Conservation (phyloP, 2,797 vertebrate species). For the Myotis myotis region DNA sequence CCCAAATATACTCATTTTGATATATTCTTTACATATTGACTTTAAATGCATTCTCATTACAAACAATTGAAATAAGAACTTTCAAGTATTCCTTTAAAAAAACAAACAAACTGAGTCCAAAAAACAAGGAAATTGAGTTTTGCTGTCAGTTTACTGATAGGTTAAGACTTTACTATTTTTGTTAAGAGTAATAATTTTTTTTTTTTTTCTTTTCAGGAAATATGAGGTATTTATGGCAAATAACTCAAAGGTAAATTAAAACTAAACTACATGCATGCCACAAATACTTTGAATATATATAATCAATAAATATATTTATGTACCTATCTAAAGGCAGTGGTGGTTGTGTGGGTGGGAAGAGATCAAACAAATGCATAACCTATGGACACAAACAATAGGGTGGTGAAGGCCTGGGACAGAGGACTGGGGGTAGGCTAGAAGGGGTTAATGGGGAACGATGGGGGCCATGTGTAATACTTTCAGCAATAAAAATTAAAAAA, state of each 20-base stretch:
- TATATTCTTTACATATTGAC: not conserved
- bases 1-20: not conserved
- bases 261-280: not conserved
- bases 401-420: too few species aligned
- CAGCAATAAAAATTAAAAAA: too few species aligned
- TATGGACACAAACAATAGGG: too few species aligned
- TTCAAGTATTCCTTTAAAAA: constrained; percentile 50
- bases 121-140: not conserved
- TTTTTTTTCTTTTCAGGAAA: not conserved
- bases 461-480: too few species aligned
- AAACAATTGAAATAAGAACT: constrained; percentile 43
- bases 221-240: not conserved
- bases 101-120: not conserved
- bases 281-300: constrained; percentile 20
- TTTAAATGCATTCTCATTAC: not conserved
- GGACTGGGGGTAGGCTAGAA: too few species aligned
- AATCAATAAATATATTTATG: constrained; percentile 25
- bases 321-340: not conserved
- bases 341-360: too few species aligned
- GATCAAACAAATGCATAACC: too few species aligned
- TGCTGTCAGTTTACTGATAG: constrained; percentile 45
- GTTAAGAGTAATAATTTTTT: not conserved
- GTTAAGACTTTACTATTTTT: constrained; percentile 19
- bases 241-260: not conserved
- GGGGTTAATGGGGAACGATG: too few species aligned